Conservation (phyloP, 2,113 vertebrate species). For the Xiphophorus hellerii region DNA sequence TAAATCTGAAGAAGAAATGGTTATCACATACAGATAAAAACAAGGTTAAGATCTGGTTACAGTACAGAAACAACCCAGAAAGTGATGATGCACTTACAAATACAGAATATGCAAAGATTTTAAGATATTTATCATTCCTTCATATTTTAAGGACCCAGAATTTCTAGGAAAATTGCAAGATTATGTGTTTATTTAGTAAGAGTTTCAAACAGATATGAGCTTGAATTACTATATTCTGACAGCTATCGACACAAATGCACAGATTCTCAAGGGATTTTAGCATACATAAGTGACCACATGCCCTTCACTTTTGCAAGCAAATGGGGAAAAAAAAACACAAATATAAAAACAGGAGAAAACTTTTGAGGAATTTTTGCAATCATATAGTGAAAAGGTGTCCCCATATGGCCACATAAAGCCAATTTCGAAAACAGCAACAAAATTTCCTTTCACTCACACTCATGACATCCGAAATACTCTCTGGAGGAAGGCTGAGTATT, state of each 20-base stretch:
- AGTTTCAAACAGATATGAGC: not conserved
- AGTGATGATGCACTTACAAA: slow-evolving; percentile 9
- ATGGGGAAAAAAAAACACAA: not conserved
- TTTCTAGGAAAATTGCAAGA: not conserved
- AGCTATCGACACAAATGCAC: not conserved
- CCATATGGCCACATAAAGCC: not conserved
- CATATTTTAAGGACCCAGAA: not conserved
- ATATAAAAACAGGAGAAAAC: too few relatives aligned
- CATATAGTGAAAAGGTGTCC: not conserved
- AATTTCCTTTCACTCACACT: not conserved
- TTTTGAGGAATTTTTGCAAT: not conserved
- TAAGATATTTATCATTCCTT: not conserved
- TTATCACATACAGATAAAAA: slow-evolving; percentile 22
- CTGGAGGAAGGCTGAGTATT: not conserved
- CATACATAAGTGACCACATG: not conserved
- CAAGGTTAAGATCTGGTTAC: not conserved
- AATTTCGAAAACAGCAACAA: not conserved
- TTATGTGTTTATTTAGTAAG: not conserved
- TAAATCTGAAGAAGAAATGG: slow-evolving; percentile 28
- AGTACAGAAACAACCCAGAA: not conserved
- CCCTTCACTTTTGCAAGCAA: not conserved
- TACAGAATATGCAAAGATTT: not conserved
- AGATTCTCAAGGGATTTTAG: not conserved
- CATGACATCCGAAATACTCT: not conserved
- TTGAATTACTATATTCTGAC: not conserved